These are phyloP conservation scores for Phenacoccus solenopsis DNA, from an alignment of 1,140 invertebrate genomes.

Conservation along the genomic window DNA sequence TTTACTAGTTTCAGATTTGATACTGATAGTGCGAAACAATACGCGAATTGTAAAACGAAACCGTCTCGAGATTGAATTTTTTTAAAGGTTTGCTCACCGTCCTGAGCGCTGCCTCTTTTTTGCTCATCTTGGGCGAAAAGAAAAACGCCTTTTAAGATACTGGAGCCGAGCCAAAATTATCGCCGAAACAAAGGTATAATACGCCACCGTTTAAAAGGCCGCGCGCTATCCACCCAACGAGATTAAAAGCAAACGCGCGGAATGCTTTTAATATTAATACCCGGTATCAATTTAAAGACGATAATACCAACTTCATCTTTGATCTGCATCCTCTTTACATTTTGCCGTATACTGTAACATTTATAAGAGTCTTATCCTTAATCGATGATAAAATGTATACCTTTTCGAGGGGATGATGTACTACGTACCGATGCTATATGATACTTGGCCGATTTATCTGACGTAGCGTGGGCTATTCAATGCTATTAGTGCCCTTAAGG, in stretches of 20 bases:
- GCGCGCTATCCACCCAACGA: background rate
- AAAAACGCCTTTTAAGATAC: constrained; percentile 2
- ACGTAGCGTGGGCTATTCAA: too few species aligned
- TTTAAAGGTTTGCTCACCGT: background rate
- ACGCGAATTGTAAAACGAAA: constrained; percentile 8
- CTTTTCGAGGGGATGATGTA: background rate
- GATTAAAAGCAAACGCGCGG: background rate
- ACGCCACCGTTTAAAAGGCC: too few species aligned
- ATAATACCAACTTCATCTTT: background rate
- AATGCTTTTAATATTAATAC: constrained; percentile 3
- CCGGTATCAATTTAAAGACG: background rate
- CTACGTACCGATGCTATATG: too few species aligned
- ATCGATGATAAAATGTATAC: background rate
- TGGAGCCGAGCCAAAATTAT: background rate
- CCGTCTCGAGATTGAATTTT: background rate
- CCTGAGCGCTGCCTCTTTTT: background rate
- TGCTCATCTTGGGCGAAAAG: background rate
- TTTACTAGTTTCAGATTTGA: constrained; percentile 4
- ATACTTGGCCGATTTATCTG: too few species aligned
- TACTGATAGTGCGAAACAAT: constrained; percentile 6
- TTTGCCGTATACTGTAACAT: too few species aligned
- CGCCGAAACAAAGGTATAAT: too few species aligned
- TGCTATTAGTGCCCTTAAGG: too few species aligned
- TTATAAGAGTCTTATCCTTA: constrained; percentile 2
- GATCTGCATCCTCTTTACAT: background rate